Base-by-base conservation (phyloP, 1,140 invertebrate genomes). In the Drosophila nikananu region DNA sequence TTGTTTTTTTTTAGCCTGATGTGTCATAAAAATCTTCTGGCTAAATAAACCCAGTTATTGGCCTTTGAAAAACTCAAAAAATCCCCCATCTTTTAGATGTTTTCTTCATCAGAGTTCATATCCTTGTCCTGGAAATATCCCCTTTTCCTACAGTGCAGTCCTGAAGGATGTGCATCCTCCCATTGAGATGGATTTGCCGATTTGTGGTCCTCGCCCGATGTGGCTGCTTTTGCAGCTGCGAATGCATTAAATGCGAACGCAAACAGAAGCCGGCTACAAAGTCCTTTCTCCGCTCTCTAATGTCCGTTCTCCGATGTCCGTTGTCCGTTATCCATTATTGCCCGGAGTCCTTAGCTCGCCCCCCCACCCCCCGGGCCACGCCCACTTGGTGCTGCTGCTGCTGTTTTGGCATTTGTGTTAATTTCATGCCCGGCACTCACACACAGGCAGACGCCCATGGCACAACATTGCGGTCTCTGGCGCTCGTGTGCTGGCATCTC, bases 391-490 rank as follows among this genome's bases (percentile, higher is more conserved):
- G 67, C 79, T 49, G 49, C 76, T 49, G 46, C 46, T 80, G 67
- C 49, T 90, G 81, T 90, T 90, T 90, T 90, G 86, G 86, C 86
- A 90, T 90, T 83, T 87, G 86, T 90, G 86, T 90, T 90, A 90
- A 90, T 90, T 90, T 89, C 86, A 90, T 87, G 83, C 67, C 83
- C 74, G 63, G 75, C 39, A 44, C 61, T 37, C 66, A 12, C 62
- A 55, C n/a, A 66, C 62, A 80, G 70, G 77, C 75, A 39, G 48
- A 52, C 54, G 52, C 7, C 49, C 0, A 48, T 76, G 30, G 52
- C 63, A 77, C 55, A 70, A 71, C 74, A 77, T 64, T 80, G 65
- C 44, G 76, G 74, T 58, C 62, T 74, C 67, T 74, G 71, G 67
- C 46, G 68, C 55, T 78, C 68, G 76, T 78, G 48, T 63, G 74